phyloP scores from a whole-genome alignment of 2,888 invertebrate species.

The Orchesellides sinensis region DNA sequence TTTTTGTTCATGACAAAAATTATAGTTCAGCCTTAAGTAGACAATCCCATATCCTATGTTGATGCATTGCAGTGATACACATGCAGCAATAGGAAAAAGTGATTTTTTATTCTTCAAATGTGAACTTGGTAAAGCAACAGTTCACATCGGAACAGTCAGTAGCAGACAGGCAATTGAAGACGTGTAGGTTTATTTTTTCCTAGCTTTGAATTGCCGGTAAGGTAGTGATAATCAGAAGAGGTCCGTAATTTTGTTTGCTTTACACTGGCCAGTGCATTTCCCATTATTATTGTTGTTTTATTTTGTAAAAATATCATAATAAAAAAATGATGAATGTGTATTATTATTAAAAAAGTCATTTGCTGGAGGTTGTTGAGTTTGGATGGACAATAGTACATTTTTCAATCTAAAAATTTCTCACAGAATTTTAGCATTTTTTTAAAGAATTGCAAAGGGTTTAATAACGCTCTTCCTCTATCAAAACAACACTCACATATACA shows the following conservation, averaged over 20 bases:
- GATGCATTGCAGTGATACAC: background rate
- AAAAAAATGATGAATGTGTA: background rate
- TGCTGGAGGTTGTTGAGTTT: too few relatives aligned
- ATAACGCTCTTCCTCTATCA: too few relatives aligned
- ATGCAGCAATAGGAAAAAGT: too few relatives aligned
- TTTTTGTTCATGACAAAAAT: constrained; percentile 41
- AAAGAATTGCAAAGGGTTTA: too few relatives aligned
- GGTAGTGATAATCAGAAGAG: background rate
- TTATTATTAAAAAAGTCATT: background rate
- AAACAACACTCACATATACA: too few relatives aligned
- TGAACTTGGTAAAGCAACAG: background rate
- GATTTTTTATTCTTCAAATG: too few relatives aligned
- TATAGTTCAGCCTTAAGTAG: constrained; percentile 15
- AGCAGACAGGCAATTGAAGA: too few relatives aligned
- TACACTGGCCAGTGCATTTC: constrained; percentile 9
- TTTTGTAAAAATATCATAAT: background rate
- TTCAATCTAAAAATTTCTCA: background rate
- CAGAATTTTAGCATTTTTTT: too few relatives aligned
- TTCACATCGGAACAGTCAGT: constrained; percentile 3
- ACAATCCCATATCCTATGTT: constrained; percentile 45
- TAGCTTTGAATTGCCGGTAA: background rate
- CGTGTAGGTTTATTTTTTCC: constrained; percentile 10
- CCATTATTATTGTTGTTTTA: background rate
- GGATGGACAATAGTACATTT: background rate
- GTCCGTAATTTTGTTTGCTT: constrained; percentile 8